These are phyloP conservation scores for Pristiophorus japonicus DNA, from an alignment of 2,113 vertebrate species.

Conservation along the genomic window DNA sequence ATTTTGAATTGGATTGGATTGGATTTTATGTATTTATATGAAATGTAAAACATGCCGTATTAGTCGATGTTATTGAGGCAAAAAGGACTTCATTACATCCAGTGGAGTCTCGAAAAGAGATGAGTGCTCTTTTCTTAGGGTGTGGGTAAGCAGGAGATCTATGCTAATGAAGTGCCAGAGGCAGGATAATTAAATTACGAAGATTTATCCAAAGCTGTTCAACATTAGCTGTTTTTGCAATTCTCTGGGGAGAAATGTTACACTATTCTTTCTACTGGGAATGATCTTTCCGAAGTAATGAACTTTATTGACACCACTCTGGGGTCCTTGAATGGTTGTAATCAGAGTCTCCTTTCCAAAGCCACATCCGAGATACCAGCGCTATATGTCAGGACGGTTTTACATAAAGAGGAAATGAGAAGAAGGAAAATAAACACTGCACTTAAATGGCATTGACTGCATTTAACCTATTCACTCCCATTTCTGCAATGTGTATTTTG, in stretches of 20 bases:
- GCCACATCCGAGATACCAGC: conserved; percentile 34
- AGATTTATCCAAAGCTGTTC: conserved; percentile 51
- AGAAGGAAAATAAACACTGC: conserved; percentile 37
- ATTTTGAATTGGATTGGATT: conserved; percentile 18
- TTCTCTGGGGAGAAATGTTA: conserved; percentile 40
- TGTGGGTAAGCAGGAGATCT: conserved; percentile 40
- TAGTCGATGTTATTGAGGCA: conserved; percentile 9
- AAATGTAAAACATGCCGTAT: conserved; percentile 7
- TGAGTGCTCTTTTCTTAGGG: not conserved
- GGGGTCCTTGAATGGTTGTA: conserved; percentile 19
- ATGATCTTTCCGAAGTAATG: conserved; percentile 27
- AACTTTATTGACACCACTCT: conserved; percentile 37
- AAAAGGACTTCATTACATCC: conserved; percentile 14
- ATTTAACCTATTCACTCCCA: conserved; percentile 36
- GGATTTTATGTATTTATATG: not conserved
- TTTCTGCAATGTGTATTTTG: not conserved
- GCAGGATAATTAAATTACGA: conserved; percentile 63
- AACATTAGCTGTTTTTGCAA: conserved; percentile 54
- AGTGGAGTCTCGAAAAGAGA: conserved; percentile 24
- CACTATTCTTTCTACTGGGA: conserved; percentile 31
- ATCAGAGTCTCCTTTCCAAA: conserved; percentile 36
- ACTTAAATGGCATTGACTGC: conserved; percentile 31
- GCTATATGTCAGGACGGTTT: conserved; percentile 39
- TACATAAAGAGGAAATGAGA: conserved; percentile 37
- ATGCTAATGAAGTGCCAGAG: conserved; percentile 55